A percentile compares a stretch with the other conserved stretches of the same genome.
phyloP scores from a whole-genome alignment of 2,797 vertebrate species.

The Danionella dracula region DNA sequence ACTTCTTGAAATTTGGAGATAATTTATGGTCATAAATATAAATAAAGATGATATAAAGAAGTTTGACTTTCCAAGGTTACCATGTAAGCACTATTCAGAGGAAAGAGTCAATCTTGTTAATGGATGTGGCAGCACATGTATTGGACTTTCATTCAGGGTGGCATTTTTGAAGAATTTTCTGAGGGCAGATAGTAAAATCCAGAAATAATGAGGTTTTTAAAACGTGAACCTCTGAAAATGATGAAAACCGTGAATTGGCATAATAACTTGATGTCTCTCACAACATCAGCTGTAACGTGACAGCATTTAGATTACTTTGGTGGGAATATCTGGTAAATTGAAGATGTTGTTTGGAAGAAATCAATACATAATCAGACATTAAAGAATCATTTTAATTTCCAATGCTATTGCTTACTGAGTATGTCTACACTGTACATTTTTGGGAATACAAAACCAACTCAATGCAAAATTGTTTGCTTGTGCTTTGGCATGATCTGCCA shows the following conservation, averaged over 20 bases:
- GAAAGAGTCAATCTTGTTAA: neutral
- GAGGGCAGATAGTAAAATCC: neutral
- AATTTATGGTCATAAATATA: no score
- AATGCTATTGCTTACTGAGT: no score
- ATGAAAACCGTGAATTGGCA: neutral
- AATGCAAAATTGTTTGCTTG: no score
- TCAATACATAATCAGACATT: no score
- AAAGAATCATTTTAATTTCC: no score
- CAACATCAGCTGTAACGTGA: neutral
- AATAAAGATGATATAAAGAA: neutral
- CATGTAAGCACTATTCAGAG: neutral
- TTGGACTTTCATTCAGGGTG: neutral
- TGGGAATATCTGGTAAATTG: neutral
- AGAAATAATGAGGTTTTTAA: neutral
- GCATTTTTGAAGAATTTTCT: neutral
- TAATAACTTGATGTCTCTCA: neutral
- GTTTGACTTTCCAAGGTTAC: constrained; percentile 9
- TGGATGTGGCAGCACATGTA: neutral
- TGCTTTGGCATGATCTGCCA: no score
- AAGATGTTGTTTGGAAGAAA: no score
- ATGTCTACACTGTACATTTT: no score
- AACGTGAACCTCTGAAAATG: neutral
- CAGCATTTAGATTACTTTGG: neutral
- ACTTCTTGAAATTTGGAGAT: neutral
- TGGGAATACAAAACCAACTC: no score